These are phyloP conservation scores for Arvicanthis niloticus DNA, from an alignment of 2,113 vertebrate genomes.

Conservation along the genomic window DNA sequence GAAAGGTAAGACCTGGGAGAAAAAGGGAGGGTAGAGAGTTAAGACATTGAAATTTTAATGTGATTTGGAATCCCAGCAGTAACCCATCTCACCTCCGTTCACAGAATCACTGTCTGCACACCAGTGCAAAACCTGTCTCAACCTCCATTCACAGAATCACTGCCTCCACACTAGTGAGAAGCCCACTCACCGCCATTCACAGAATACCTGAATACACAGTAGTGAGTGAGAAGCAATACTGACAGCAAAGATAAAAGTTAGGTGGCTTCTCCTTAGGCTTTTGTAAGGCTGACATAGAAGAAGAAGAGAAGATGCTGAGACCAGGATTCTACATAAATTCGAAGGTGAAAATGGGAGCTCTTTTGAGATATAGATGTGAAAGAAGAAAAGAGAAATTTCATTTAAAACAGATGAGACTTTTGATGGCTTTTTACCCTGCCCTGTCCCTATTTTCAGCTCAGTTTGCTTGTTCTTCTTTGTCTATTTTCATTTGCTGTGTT, in stretches of 20 bases:
- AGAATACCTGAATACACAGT: too few relatives aligned
- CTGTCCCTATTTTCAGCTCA: not conserved
- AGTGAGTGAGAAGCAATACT: not conserved
- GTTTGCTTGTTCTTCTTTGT: not conserved
- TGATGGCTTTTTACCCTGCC: not conserved
- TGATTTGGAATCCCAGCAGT: not conserved
- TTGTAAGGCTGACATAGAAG: too few relatives aligned
- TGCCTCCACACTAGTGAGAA: not conserved
- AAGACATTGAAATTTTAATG: not conserved
- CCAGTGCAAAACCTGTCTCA: not conserved
- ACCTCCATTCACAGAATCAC: not conserved
- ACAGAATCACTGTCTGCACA: not conserved
- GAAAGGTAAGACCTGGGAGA: not conserved
- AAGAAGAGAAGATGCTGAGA: fast-evolving
- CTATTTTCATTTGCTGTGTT: not conserved
- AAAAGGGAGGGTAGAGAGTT: not conserved
- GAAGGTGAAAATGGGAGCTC: not conserved
- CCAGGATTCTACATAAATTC: not conserved
- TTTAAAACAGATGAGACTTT: not conserved
- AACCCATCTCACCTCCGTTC: not conserved
- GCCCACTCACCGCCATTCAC: too few relatives aligned
- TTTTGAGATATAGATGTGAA: not conserved
- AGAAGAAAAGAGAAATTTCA: not conserved
- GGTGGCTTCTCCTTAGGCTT: fast-evolving
- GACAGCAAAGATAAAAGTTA: not conserved